These are phyloP conservation scores for Hypomecis atomaria DNA, from an alignment of 2,888 invertebrate species.

Conservation along the genomic window DNA sequence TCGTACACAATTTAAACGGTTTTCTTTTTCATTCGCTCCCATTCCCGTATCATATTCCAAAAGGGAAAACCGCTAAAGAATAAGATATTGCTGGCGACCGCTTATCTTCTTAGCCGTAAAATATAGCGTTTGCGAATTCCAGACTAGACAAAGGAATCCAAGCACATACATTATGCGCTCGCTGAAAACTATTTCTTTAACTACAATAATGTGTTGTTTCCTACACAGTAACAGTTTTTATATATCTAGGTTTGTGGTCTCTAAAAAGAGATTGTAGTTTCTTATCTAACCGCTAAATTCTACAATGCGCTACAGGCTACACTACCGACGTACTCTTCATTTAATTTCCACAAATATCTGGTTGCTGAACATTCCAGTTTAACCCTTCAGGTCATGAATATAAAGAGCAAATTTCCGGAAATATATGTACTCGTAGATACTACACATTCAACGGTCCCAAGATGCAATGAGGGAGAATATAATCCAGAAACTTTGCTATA, in stretches of 20 bases:
- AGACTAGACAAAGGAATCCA: too few relatives aligned
- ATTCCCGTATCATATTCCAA: too few relatives aligned
- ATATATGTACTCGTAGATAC: not conserved
- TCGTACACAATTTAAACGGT: too few relatives aligned
- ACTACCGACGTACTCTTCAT: not conserved
- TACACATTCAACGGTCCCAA: constrained; percentile 8
- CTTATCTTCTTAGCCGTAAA: too few relatives aligned
- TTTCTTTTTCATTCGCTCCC: too few relatives aligned
- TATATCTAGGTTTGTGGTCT: not conserved
- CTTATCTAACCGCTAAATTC: constrained; percentile 1
- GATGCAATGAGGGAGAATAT: constrained; percentile 9
- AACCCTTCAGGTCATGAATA: not conserved
- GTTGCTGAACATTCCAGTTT: not conserved
- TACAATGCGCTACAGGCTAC: not conserved
- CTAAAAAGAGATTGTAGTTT: not conserved
- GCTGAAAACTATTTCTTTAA: not conserved
- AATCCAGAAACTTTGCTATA: constrained; percentile 19
- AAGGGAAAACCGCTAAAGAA: too few relatives aligned
- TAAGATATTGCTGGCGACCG: too few relatives aligned
- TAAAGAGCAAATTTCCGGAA: not conserved
- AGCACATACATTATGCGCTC: too few relatives aligned
- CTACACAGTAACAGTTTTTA: not conserved
- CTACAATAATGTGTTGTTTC: constrained; percentile 1
- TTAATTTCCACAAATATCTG: constrained; percentile 3
- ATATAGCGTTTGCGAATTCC: too few relatives aligned